Base-by-base conservation (phyloP, 2,888 invertebrate genomes). In the Linnaemya tessellans region DNA sequence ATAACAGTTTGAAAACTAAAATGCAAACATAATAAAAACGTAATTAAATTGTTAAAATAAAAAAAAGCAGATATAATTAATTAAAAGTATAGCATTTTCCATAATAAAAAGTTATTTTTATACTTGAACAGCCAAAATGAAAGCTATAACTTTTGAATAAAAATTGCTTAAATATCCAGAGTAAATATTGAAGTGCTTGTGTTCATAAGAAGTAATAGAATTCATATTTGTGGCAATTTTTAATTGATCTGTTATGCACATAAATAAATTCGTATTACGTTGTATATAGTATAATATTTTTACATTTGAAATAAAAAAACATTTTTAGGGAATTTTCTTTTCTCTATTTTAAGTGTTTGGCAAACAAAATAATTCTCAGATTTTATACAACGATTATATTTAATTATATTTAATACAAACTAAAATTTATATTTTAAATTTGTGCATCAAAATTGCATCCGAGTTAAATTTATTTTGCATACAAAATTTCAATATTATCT, bases 21-120 rank as follows among this genome's bases (percentile, higher is more conserved):
- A 86, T 87, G 88, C 88, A 90, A 88, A 87, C 88, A 90, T 88
- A 88, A 90, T 89, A 89, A 89, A 88, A 90, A 89, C 88, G 90
- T 89, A 89, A 89, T 90, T 90, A 89, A 90, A 89, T 89, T 88
- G 87, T 89, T 89, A 38, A 68, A 75, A 89, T 88, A 88, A 88
- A 88, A 89, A 88, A 70, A 46, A 25, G 3, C 3, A 30, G 3
- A 2, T 54, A 49, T n/a, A 58, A 51, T 62, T 68, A 22, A 62
- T 51, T 70, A 70, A 77, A 68, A 56, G 30, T 38, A 70, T 15
- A 43, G 0, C 46, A 35, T 10, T 46, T 64, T 58, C 15, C 9
- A 1, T n/a, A 46, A 60, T 20, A 41, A 60, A 49, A 68, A 60
- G 25, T 2, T 15, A 43, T n/a, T 41, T 62, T 64, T 18, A 65